These are phyloP conservation scores for Phorcus lineatus DNA, from an alignment of 2,888 invertebrate genomes.

Conservation along the genomic window DNA sequence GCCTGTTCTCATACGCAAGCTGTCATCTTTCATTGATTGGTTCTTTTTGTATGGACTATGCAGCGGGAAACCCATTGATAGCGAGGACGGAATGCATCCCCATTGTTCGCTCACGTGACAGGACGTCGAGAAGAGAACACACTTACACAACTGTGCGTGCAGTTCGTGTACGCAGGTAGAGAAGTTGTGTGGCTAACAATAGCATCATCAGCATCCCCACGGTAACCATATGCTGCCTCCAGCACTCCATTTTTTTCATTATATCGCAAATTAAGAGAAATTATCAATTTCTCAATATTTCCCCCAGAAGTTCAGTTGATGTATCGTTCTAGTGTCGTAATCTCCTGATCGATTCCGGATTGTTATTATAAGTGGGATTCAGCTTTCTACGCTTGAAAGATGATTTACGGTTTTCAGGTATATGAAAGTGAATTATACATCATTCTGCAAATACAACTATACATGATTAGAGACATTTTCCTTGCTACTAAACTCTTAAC, in stretches of 20 bases:
- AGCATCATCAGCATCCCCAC: neutral
- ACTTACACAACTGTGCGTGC: neutral
- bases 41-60: conserved; percentile 2
- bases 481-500: no score
- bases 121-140: neutral
- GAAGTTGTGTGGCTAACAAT: neutral
- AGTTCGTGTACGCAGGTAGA: neutral
- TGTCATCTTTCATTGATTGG: conserved; percentile 32
- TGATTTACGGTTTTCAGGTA: no score
- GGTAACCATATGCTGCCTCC: conserved; percentile 7
- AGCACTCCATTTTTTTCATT: neutral
- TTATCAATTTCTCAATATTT: conserved; percentile 7
- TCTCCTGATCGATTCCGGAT: no score
- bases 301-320: no score
- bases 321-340: no score
- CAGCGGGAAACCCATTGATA: conserved; percentile 11
- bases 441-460: no score
- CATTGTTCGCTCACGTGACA: conserved; percentile 13
- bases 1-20: conserved; percentile 27
- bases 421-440: no score
- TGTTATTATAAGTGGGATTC: no score
- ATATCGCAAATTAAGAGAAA: neutral
- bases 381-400: no score
- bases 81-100: neutral
- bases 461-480: no score